phyloP scores from a whole-genome alignment of 2,113 vertebrate species.

The Pelvicachromis taeniatus region DNA sequence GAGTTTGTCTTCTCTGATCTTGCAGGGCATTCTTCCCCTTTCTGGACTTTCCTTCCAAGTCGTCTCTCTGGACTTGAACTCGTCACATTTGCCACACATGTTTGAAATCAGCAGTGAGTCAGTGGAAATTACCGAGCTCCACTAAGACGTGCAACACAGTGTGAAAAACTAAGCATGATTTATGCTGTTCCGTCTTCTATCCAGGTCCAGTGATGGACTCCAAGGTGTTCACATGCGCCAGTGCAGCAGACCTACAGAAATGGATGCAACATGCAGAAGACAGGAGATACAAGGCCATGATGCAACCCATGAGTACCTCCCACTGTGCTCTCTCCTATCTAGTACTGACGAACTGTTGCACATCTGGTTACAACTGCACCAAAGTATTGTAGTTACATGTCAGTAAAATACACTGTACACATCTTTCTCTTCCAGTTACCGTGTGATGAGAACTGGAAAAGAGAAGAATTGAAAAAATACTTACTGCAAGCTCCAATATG shows the following conservation, averaged over 20 bases:
- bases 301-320: slow-evolving; percentile 54
- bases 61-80: slow-evolving; percentile 28
- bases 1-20: background rate
- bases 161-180: background rate
- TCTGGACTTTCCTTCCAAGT: slow-evolving; percentile 70
- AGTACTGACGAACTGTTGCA: slow-evolving; percentile 39
- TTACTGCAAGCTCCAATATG: slow-evolving; percentile 70
- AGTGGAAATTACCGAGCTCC: background rate
- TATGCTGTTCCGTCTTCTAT: background rate
- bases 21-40: slow-evolving; percentile 79
- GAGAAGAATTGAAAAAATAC: slow-evolving; percentile 67
- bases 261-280: slow-evolving; percentile 73
- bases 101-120: slow-evolving; percentile 80
- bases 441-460: slow-evolving; percentile 74
- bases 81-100: slow-evolving; percentile 44
- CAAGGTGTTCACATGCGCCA: slow-evolving; percentile 72
- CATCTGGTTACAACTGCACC: background rate
- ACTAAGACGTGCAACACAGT: background rate
- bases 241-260: slow-evolving; percentile 49
- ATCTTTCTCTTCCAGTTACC: slow-evolving; percentile 53
- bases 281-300: slow-evolving; percentile 62
- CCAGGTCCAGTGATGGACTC: slow-evolving; percentile 78
- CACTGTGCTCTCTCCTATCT: slow-evolving; percentile 73
- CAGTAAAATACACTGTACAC: background rate
- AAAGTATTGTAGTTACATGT: background rate